Evolutionary conservation across 2,797 vertebrate genomes (phyloP), one percentile per base, ranked within the genome.

Genomic region (Coreius guichenoti): DNA sequence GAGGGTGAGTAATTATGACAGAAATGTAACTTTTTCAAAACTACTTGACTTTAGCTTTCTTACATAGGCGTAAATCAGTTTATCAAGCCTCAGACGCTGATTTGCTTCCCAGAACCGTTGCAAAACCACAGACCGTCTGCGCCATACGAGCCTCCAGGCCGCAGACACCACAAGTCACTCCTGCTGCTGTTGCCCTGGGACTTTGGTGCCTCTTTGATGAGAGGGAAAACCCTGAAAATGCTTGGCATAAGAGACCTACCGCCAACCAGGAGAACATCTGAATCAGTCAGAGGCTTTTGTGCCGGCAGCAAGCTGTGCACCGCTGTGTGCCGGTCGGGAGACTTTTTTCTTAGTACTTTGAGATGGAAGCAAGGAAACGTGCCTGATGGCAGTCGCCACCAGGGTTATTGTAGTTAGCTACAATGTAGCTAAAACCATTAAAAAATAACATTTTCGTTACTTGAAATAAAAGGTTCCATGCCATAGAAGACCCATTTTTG

Each of bases 231-330:
- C 72, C 51, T 76, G 29, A 72, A 58, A 75, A 6, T 26, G 19
- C 51, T 80, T 12, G 26, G 29, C 49, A 26, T 51, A 76, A 31
- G 43, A 45, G 45, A 54, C 82, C 61, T 49, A 21, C n/a, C 31
- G 39, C n/a, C 1, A 75, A 23, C 19, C 58, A 51, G 63, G 29
- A 33, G 47, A 36, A 17, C 29, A 45, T 76, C 31, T 36, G 33
- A 82, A 84, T 81, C 65, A 70, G 76, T 84, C 56, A 72, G 51
- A 54, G 56, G 45, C 19, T 31, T 73, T 29, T 69, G 58, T 70
- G 47, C 80, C 39, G 11, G 75, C 26, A 68, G 79, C 33, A 29
- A 2, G 47, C 74, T 72, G 79, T 47, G 49, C 19, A 51, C 8
- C 6, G 0, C 17, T 43, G 8, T 19, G 49, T 51, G 49, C 17